Evolutionary conservation across 2,888 invertebrate genomes (phyloP).

Genomic region (Oscheius sp.): DNA sequence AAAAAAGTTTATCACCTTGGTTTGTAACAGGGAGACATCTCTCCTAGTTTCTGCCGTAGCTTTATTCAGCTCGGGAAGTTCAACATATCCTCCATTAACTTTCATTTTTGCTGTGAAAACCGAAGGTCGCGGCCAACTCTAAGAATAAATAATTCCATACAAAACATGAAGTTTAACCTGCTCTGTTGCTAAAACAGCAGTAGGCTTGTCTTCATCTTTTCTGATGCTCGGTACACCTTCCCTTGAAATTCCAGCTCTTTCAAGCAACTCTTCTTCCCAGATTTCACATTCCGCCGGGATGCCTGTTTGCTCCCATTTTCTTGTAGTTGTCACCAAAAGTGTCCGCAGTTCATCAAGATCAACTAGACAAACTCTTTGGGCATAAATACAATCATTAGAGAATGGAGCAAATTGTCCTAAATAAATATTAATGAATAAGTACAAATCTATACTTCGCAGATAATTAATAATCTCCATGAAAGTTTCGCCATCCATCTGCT

Average conservation of each 20-base stretch:
- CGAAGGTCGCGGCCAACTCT: slow-evolving; percentile 48
- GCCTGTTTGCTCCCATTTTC: slow-evolving; percentile 41
- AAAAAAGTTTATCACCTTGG: background rate
- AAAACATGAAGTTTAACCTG: slow-evolving; percentile 27
- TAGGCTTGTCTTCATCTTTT: slow-evolving; percentile 34
- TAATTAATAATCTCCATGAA: slow-evolving; percentile 39
- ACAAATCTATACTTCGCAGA: slow-evolving; percentile 31
- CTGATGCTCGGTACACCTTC: slow-evolving; percentile 33
- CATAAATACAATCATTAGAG: slow-evolving; percentile 44
- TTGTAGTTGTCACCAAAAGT: slow-evolving; percentile 38
- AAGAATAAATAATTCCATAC: background rate
- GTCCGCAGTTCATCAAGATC: slow-evolving; percentile 49
- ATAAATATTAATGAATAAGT: background rate
- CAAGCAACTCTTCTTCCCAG: slow-evolving; percentile 57
- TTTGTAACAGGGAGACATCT: background rate
- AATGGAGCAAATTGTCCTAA: slow-evolving; percentile 44
- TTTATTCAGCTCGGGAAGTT: slow-evolving; percentile 19
- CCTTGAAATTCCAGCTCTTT: slow-evolving; percentile 43
- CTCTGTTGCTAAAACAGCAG: slow-evolving; percentile 43
- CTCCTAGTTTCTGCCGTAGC: slow-evolving; percentile 10
- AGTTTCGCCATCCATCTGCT: slow-evolving; percentile 40
- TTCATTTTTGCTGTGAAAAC: slow-evolving; percentile 46
- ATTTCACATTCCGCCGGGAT: slow-evolving; percentile 43
- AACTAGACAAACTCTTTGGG: slow-evolving; percentile 49
- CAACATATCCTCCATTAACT: slow-evolving; percentile 34